Percentiles rank a stretch among this genome's conserved stretches.
Conservation (phyloP, 1,140 invertebrate genomes). For the Limonius californicus region DNA sequence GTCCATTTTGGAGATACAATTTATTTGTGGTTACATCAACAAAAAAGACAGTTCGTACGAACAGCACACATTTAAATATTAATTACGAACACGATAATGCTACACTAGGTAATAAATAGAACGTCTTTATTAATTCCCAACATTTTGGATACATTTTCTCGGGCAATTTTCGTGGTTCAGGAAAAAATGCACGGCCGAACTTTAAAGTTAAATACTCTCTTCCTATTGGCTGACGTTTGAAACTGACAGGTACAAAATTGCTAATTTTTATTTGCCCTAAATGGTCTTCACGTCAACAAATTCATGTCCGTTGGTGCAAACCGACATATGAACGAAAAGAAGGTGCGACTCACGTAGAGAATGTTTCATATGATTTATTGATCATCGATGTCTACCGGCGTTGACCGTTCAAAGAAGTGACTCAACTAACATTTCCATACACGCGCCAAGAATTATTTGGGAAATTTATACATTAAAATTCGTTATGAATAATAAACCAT, state of each 20-base stretch:
- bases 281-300: conserved; percentile 1
- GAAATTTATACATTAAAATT: too few species aligned
- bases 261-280: background rate
- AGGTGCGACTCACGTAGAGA: background rate
- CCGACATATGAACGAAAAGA: background rate
- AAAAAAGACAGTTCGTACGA: background rate
- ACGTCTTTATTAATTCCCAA: background rate
- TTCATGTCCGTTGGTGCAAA: background rate
- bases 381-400: background rate
- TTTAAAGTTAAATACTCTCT: conserved; percentile 16
- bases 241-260: conserved; percentile 20
- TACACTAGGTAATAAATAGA: background rate
- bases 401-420: background rate
- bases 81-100: conserved; percentile 2
- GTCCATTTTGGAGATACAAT: conserved; percentile 43
- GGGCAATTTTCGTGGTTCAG: background rate
- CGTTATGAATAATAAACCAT: too few species aligned
- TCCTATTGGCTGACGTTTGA: conserved; percentile 15
- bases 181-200: conserved; percentile 12
- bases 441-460: too few species aligned
- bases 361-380: background rate
- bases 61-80: background rate
- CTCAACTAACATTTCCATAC: background rate
- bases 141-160: background rate
- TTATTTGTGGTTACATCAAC: conserved; percentile 30